Percentiles rank a stretch among this genome's conserved stretches.
Conservation (phyloP, 1,140 invertebrate genomes). For the Drosophila navojoa region DNA sequence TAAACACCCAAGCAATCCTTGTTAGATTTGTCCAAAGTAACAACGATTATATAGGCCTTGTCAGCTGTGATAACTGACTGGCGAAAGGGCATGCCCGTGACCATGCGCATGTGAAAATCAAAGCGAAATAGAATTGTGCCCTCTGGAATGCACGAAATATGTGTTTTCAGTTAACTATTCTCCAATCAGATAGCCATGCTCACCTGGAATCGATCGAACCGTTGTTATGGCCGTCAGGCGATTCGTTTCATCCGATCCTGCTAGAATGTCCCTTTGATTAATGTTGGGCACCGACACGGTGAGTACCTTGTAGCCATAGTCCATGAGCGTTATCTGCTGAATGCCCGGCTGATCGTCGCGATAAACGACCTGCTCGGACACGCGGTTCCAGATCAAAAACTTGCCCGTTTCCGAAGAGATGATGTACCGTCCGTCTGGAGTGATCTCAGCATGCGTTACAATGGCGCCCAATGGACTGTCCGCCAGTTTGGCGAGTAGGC, state of each 20-base stretch:
- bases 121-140: slow-evolving; percentile 91
- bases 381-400: slow-evolving; percentile 96
- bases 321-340: slow-evolving; percentile 93
- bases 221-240: slow-evolving; percentile 87
- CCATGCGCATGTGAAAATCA: slow-evolving; percentile 90
- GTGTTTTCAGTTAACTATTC: not conserved
- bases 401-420: slow-evolving; percentile 96
- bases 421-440: slow-evolving; percentile 92
- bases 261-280: slow-evolving; percentile 84
- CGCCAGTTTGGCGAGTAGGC: slow-evolving; percentile 92
- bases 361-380: slow-evolving; percentile 91
- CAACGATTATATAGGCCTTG: slow-evolving; percentile 89
- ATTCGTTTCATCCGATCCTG: slow-evolving; percentile 84
- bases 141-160: slow-evolving; percentile 84
- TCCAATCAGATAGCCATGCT: not conserved
- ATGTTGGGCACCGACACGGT: slow-evolving; percentile 89
- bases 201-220: slow-evolving; percentile 89
- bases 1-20: slow-evolving; percentile 93
- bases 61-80: slow-evolving; percentile 92
- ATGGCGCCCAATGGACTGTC: slow-evolving; percentile 97
- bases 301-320: slow-evolving; percentile 93
- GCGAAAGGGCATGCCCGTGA: slow-evolving; percentile 88
- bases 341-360: slow-evolving; percentile 94
- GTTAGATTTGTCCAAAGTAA: slow-evolving; percentile 92
- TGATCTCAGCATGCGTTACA: slow-evolving; percentile 95